Evolutionary conservation across 2,888 invertebrate genomes (phyloP).

Genomic region (Zelleria hepariella): DNA sequence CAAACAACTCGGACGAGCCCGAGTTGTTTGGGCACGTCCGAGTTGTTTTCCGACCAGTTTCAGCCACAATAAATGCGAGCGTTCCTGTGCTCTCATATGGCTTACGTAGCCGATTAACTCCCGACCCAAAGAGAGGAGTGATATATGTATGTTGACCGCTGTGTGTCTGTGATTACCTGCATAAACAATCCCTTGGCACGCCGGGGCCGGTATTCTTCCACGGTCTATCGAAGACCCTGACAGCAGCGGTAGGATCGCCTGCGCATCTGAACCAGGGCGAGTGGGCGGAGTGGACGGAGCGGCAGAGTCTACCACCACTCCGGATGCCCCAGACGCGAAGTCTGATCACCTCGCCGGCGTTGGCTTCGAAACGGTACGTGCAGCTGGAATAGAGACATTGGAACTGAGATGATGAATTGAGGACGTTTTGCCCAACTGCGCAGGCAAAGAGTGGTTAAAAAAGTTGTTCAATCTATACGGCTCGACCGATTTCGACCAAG

Average conservation of each 20-base stretch:
- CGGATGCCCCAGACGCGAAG: slow-evolving; percentile 81
- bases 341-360: slow-evolving; percentile 84
- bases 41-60: too few species aligned
- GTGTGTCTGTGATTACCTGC: slow-evolving; percentile 60
- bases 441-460: too few species aligned
- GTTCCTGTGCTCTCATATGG: too few species aligned
- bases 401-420: not conserved
- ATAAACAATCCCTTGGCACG: slow-evolving; percentile 84
- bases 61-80: too few species aligned
- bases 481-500: too few species aligned
- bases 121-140: too few species aligned
- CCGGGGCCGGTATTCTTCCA: slow-evolving; percentile 75
- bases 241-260: slow-evolving; percentile 77
- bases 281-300: slow-evolving; percentile 74
- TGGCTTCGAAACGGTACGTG: slow-evolving; percentile 89
- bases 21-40: too few species aligned
- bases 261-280: slow-evolving; percentile 80
- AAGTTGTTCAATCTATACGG: too few species aligned
- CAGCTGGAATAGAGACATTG: slow-evolving; percentile 70
- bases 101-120: too few species aligned
- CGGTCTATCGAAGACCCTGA: slow-evolving; percentile 82
- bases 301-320: slow-evolving; percentile 74
- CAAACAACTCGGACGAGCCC: too few species aligned
- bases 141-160: too few species aligned
- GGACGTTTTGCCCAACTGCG: too few species aligned